Evolutionary conservation across 2,797 vertebrate species (phyloP).

Genomic region (Scomberomorus guttatus): DNA sequence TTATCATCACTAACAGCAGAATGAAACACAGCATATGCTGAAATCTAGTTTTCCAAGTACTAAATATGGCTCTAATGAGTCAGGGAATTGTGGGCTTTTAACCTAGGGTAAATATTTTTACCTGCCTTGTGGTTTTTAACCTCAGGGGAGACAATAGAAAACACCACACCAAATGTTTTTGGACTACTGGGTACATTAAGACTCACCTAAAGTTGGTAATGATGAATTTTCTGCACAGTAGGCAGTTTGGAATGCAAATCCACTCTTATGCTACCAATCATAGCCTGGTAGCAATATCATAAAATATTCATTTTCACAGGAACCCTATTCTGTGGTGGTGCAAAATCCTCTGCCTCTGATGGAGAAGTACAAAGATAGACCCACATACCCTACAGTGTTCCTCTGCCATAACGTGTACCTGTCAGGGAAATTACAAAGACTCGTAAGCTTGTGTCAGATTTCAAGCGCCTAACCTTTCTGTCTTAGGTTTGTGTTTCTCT

Average conservation of each 20-base stretch:
- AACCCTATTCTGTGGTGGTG: constrained; percentile 81
- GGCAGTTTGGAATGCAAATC: constrained; percentile 84
- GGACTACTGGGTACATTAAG: constrained; percentile 52
- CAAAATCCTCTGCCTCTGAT: constrained; percentile 80
- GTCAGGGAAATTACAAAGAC: constrained; percentile 84
- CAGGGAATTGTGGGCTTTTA: constrained; percentile 53
- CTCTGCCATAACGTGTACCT: constrained; percentile 82
- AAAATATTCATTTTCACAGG: constrained; percentile 85
- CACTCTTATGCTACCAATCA: constrained; percentile 78
- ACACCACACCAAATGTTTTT: constrained; percentile 47
- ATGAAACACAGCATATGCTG: constrained; percentile 30
- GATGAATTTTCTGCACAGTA: constrained; percentile 77
- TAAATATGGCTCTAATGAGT: constrained; percentile 67
- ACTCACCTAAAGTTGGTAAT: constrained; percentile 59
- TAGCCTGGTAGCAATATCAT: constrained; percentile 83
- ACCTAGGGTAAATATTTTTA: constrained; percentile 71
- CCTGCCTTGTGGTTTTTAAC: constrained; percentile 63
- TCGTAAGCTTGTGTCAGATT: constrained; percentile 74
- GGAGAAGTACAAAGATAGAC: constrained; percentile 83
- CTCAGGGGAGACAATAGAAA: constrained; percentile 50
- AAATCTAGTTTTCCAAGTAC: constrained; percentile 35
- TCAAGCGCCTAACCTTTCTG: constrained; percentile 82
- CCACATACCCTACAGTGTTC: constrained; percentile 81
- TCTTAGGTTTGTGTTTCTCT: constrained; percentile 80
- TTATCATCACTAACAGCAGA: constrained; percentile 42